Evolutionary conservation across 2,797 vertebrate genomes (phyloP).

Genomic region (Sebastes minor): DNA sequence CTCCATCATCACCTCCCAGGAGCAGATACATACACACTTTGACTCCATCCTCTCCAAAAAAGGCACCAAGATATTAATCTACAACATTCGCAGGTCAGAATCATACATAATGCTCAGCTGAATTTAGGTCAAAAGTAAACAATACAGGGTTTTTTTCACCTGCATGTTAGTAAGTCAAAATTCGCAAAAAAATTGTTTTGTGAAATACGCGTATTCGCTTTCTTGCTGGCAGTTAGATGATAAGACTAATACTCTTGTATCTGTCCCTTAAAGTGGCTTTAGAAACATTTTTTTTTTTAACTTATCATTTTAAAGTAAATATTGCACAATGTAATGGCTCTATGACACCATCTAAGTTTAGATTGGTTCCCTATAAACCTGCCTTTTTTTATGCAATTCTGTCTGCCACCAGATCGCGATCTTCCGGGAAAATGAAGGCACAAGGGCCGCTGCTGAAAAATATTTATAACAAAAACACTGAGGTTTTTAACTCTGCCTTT

Average conservation of each 20-base stretch:
- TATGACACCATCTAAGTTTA: neutral
- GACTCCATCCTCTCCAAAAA: slow-evolving; percentile 85
- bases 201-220: neutral
- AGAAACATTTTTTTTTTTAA: neutral
- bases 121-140: neutral
- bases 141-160: neutral
- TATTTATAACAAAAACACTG: too few relatives aligned
- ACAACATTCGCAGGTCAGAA: slow-evolving; percentile 86
- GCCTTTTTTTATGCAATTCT: neutral
- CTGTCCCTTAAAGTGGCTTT: neutral
- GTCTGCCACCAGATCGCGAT: neutral
- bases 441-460: too few relatives aligned
- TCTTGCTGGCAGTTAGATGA: neutral
- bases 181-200: neutral
- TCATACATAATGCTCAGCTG: neutral
- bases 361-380: neutral
- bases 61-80: slow-evolving; percentile 87
- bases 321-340: neutral
- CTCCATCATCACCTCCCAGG: slow-evolving; percentile 81
- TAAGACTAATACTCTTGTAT: neutral
- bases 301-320: neutral
- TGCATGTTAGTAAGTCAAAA: neutral
- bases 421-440: neutral
- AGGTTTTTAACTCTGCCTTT: neutral
- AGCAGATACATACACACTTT: slow-evolving; percentile 83